Evolutionary conservation across 2,888 invertebrate species (phyloP), one percentile per base, ranked within the genome.

Genomic region (Drosophila helvetica): DNA sequence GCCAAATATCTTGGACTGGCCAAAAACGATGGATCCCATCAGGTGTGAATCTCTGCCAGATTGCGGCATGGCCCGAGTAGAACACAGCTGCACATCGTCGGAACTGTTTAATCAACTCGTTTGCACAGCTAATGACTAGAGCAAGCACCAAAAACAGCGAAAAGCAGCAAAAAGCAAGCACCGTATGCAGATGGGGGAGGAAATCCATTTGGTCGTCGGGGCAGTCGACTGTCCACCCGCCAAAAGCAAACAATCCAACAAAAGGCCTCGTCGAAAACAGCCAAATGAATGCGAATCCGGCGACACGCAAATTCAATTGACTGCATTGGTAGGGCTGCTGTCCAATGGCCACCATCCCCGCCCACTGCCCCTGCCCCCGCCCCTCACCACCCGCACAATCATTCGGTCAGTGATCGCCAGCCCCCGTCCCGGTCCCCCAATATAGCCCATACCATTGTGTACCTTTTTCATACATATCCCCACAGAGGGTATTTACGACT

Each of bases 291-390:
- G 47, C 55, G 51, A 69, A 47, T 52, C 60, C 63, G 66, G 64
- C 60, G 62, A 78, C 74, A 79, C 78, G 78, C 77, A 45, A 80
- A 66, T 88, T 78, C 85, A 86, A 85, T 87, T 88, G 79, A 84
- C 76, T 84, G 77, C 85, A 87, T 78, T 88, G 59, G 79, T 84
- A 75, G 61, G 85, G 79, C 71, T 79, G 76, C 77, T 79, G 75
- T 73, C 52, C 8, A 17, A 42, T 17, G 9, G 1, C 15, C 10
- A 12, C 53, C 46, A 5, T 3, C 1, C n/a, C 15, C 6, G 22
- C 45, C 18, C 6, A 22, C 22, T 22, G 22, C 47, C 4, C 10
- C 7, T 43, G 30, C 25, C 46, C 18, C 38, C 3, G 9, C 30
- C 25, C 8, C 25, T 10, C 9, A 33, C 33, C 56, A 15, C 47